Evolutionary conservation across 2,797 vertebrate species (phyloP), one percentile per base, ranked within the genome.

Genomic region (Sparidentex hasta): DNA sequence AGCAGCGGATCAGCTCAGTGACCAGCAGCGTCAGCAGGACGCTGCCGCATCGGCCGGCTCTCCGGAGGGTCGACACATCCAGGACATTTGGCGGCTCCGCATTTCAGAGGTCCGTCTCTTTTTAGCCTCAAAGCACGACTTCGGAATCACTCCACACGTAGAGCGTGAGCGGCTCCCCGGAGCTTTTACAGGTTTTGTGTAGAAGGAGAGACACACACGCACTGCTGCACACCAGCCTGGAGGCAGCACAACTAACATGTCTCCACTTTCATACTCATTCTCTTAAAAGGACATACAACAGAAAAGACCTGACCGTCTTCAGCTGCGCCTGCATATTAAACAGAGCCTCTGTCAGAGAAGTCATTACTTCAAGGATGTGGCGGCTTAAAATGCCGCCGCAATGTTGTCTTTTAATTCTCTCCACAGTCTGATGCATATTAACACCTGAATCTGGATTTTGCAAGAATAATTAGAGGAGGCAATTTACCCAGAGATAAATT

Each of bases 321-420:
- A 76, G 21, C 61, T 55, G 11, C 46, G 75, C 55, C 71, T 80
- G 81, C 78, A 82, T 84, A 64, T 70, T 80, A 84, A 88, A 77
- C 51, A 73, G 72, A 18, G 0, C 29, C 11, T 0, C 75, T 38
- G 65, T 73, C 59, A 70, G 13, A 57, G 29, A 52, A 41, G 69
- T 65, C 43, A 48, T 87, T 66, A 75, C 38, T 44, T 71, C 68
- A 46, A 8, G 1, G n/a, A 63, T 33, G 38, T 38, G 67, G 59
- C 0, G 13, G 54, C 38, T 81, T 71, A 43, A 58, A 81, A 84
- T 70, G 21, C 14, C 43, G 20, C 2, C 1, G 46, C 54, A 43
- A 71, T 77, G 82, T 61, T 81, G 83, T 74, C 80, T 71, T 79
- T 68, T 81, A 47, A 74, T 85, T 83, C 71, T 38, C 67, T 67